Base-by-base conservation (phyloP, 1,140 invertebrate genomes). In the Megathymus violae region DNA sequence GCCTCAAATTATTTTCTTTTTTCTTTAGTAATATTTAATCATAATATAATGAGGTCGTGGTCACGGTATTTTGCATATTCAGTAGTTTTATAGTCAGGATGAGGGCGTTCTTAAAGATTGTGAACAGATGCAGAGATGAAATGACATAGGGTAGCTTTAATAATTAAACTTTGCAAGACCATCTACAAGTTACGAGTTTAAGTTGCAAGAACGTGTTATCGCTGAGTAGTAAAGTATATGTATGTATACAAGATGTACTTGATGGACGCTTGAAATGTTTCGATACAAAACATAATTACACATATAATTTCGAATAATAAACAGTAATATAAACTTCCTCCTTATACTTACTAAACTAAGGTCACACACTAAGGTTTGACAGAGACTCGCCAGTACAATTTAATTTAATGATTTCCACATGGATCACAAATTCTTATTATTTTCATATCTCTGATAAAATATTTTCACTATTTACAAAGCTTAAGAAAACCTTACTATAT, bases 151-250 rank as follows among this genome's bases (percentile, higher is more conserved):
- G 25, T 27, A 46, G 41, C 41, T 16, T 58, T 58, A 58, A n/a
- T n/a, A n/a, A 58, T 46, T 46, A 58, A 46, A 25, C 41, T 58
- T n/a, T 25, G 25, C 25, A 44, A 56, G 40, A 56, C 38, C 52
- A 43, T 17, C 19, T 44, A 10, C 40, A 27, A 56, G 40, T 56
- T 43, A 54, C n/a, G n/a, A n/a, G n/a, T n/a, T n/a, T n/a, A n/a
- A n/a, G n/a, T n/a, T n/a, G 51, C 25, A 13, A 36, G 40, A 43
- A 54, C 51, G 19, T 54, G 38, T 17, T 44, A 40, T 38, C 40
- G 31, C 52, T 44, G 40, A 44, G 40, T 56, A 56, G 25, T 58
- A 41, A 58, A 27, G 40, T 46, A 31, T n/a, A n/a, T n/a, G n/a
- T n/a, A n/a, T n/a, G n/a, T 15, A 22, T 31, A 31, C 27, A 7